Conservation (phyloP, 1,140 invertebrate genomes). For the Helicoverpa armigera region DNA sequence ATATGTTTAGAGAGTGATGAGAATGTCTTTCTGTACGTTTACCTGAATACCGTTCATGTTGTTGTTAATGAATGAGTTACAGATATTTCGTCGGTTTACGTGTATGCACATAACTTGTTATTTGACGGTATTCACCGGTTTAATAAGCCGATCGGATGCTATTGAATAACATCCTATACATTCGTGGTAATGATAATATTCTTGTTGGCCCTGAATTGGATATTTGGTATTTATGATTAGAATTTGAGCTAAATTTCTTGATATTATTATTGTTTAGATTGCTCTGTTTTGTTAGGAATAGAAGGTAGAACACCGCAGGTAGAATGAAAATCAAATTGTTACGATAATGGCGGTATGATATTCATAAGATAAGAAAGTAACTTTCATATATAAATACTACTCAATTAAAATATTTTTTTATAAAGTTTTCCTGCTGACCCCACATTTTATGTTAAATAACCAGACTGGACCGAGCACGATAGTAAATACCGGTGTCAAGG, state of each 20-base stretch:
- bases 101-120: background rate
- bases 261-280: too few relatives aligned
- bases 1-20: too few relatives aligned
- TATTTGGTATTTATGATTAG: too few relatives aligned
- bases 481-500: slow-evolving; percentile 48
- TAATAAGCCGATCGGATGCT: background rate
- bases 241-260: too few relatives aligned
- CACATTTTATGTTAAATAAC: slow-evolving; percentile 6
- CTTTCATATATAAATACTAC: background rate
- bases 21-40: too few relatives aligned
- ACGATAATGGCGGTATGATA: too few relatives aligned
- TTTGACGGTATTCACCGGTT: background rate
- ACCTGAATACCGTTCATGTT: background rate
- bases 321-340: too few relatives aligned
- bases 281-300: too few relatives aligned
- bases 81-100: background rate
- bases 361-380: background rate
- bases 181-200: background rate
- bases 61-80: background rate
- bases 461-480: slow-evolving; percentile 31
- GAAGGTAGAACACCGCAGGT: too few relatives aligned
- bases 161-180: background rate
- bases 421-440: background rate
- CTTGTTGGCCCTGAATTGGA: too few relatives aligned
- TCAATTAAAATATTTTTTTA: background rate